Base-by-base conservation (phyloP, 2,797 vertebrate genomes). In the Etheostoma perlongum region DNA sequence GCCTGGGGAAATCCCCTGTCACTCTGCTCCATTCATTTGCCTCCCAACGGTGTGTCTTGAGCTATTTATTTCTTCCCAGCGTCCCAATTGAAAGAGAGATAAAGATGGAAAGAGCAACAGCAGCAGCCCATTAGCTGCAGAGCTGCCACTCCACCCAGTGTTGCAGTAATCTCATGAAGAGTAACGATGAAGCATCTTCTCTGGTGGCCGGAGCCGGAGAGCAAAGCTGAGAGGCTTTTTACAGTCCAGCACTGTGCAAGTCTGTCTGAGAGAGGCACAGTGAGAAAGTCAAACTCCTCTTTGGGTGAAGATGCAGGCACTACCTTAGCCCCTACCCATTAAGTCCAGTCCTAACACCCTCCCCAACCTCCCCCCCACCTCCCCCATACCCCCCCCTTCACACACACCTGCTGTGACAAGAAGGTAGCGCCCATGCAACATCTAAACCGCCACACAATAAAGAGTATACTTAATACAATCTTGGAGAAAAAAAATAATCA, bases 391-490 rank as follows among this genome's bases (percentile, higher is more conserved):
- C 14, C 63, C 58, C 67, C 63, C 61, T 82, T 79, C 81, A 85
- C 69, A 88, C 89, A 94, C 92, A 94, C 93, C 94, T 93, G 92
- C 92, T 90, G 77, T 79, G 87, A 90, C 91, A 91, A 89, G 86
- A 87, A 89, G 86, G 87, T 91, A 85, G 91, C 77, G 78, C 79
- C 69, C 81, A 79, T 25, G 54, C 79, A 84, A 74, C 78, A 66
- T 69, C 67, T 67, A 78, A 72, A 67, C 69, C 46, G 27, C 61
- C 49, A 49, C 67, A 61, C 42, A 86, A 52, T 60, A 77, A 87
- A 82, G 59, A 69, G 59, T 60, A 65, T 27, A 70, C 59, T 67
- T 42, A 75, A 64, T 36, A 68, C n/a, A 19, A 67, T 60, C 44
- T 53, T 25, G 1, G 14, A 15, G 7, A 40, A 1, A 15, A 51